Evolutionary conservation across 2,113 vertebrate genomes (phyloP), one percentile per base, ranked within the genome.

Genomic region (Mus spicilegus): DNA sequence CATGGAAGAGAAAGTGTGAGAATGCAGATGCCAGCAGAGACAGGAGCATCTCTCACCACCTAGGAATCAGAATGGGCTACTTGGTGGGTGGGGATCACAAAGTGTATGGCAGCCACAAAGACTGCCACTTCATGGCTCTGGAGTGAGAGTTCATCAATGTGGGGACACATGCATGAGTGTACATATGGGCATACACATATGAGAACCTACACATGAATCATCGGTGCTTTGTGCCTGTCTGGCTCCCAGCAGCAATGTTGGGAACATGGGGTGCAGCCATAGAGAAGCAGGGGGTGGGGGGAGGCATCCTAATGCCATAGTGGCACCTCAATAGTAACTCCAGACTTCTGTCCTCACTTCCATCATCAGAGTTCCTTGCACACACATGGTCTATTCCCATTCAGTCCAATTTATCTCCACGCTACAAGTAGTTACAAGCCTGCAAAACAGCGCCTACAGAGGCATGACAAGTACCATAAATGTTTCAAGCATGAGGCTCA

Each of bases 1-100:
- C 96, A 92, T 91, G 89, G 94, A 97, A 87, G 94, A 98, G 98
- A 85, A 81, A 97, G 88, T 26, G n/a, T 28, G 20, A 14, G 33
- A 72, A 54, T 89, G 96, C 91, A 3, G 16, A 39, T 2, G n/a
- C 39, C 2, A 5, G 46, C 84, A 91, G 97, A 69, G 97, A 89
- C 72, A 42, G 42, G 70, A 80, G 90, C 76, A 90, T 95, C 98
- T 97, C 91, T 96, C 94, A 97, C 65, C 24, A 72, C 54, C 67
- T 61, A 96, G 95, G 96, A 85, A 51, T 87, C 70, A 0, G 0
- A 65, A 93, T 84, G 78, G 86, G 95, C 96, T 92, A 89, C 95
- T 92, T 95, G 97, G 96, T 6, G 12, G 28, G 8, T 7, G 6
- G 7, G 20, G 96, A 72, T 91, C 93, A 26, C 90, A 65, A 17